Base-by-base conservation (phyloP, 2,888 invertebrate genomes). In the Acleris laterana region DNA sequence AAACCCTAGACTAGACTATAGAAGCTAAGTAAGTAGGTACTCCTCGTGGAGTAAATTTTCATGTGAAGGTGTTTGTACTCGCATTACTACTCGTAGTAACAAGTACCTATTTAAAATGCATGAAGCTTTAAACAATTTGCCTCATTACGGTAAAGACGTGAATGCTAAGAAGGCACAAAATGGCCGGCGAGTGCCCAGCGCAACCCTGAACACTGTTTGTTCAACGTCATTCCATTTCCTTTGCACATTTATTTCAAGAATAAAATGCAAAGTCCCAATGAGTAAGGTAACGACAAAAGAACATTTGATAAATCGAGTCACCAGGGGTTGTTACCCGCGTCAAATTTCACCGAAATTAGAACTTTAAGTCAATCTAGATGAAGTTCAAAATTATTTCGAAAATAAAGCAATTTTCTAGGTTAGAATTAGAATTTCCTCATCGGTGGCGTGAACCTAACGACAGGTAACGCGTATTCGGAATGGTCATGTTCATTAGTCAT, bases 291-390 rank as follows among this genome's bases (percentile, higher is more conserved):
- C 53, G 62, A 66, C 62, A 62, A 64, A 61, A 62, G 56, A 57
- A 60, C 73, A 63, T 68, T 73, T 76, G 74, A 78, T 72, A 77
- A 75, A 78, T 77, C 63, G 72, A 63, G 66, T 68, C 68, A 67
- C 61, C 72, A 71, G 71, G 74, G 74, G 72, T 74, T 67, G 68
- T 77, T 32, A 32, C 32, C 13, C 38, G 4, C 38, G 38, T 38
- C 38, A 38, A 38, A 13, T 1, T 13, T 38, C 38, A 9, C 13
- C 5, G 38, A 38, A 38, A 38, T 3, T 13, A 13, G 38, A 38
- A 38, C 38, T 38, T 13, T 38, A 38, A 38, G 4, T 38, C 38
- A 38, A 38, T 13, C 38, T 4, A 38, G 13, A 4, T 38, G 13
- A 38, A 38, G 38, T 38, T 38, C 38, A 38, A 38, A 38, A 13